Percentiles rank a stretch among this genome's conserved stretches.
Evolutionary conservation across 2,888 invertebrate species (phyloP).

Genomic region (Calameuta filiformis): DNA sequence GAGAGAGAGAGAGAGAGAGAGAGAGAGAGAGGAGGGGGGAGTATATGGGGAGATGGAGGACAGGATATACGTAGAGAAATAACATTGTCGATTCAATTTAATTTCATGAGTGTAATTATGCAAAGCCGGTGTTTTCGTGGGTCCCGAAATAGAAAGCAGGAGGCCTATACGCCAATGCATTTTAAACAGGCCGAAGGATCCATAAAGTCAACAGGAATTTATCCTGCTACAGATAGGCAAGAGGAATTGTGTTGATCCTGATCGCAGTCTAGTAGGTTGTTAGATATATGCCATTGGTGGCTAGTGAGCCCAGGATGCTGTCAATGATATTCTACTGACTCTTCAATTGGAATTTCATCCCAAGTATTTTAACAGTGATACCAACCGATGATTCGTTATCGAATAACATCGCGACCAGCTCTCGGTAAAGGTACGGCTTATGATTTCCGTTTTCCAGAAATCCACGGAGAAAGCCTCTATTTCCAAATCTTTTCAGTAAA

Average conservation of each 20-base stretch:
- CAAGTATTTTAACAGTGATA: background rate
- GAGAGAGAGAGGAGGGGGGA: background rate
- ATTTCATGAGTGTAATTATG: slow-evolving; percentile 33
- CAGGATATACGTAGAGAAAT: slow-evolving; percentile 18
- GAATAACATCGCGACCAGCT: background rate
- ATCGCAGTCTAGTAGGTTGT: background rate
- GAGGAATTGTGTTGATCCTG: background rate
- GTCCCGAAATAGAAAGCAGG: slow-evolving; percentile 9
- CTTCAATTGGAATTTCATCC: background rate
- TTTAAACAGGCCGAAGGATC: slow-evolving; percentile 32
- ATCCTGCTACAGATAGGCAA: slow-evolving; percentile 1
- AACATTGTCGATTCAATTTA: slow-evolving; percentile 28
- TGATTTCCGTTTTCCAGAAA: background rate
- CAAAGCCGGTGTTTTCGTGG: slow-evolving; percentile 41
- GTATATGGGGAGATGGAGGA: slow-evolving; percentile 1
- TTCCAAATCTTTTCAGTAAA: background rate
- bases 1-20: background rate
- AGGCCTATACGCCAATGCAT: slow-evolving; percentile 34
- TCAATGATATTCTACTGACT: background rate
- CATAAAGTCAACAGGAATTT: slow-evolving; percentile 6
- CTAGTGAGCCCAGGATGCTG: background rate
- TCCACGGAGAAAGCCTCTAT: background rate
- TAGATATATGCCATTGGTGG: background rate
- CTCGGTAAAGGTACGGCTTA: background rate
- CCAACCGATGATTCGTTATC: background rate